Evolutionary conservation across 2,113 vertebrate genomes (phyloP).

Genomic region (Collichthys lucidus): DNA sequence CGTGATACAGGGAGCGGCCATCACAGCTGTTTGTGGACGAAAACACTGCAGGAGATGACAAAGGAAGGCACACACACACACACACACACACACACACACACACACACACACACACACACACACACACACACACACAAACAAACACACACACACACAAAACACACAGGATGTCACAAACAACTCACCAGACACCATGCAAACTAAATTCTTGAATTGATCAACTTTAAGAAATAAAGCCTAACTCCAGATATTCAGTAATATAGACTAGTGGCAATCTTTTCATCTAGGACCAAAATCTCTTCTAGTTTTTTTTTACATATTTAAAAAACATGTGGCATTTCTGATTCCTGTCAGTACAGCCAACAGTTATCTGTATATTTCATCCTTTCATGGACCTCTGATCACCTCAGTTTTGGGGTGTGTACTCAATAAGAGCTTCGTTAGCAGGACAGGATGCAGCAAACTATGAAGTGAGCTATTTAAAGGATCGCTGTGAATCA

Average conservation of each 20-base stretch:
- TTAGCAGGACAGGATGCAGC: conserved; percentile 4
- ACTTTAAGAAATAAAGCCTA: too few species aligned
- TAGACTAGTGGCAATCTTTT: not conserved
- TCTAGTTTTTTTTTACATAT: not conserved
- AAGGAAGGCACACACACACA: conserved; percentile 56
- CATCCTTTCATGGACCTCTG: not conserved
- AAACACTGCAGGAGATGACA: conserved; percentile 62
- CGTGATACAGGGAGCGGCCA: conserved; percentile 51
- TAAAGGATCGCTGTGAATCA: not conserved
- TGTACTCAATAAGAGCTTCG: not conserved
- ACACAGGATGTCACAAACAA: conserved; percentile 77
- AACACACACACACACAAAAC: too few species aligned
- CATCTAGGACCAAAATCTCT: not conserved
- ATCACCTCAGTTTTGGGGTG: not conserved
- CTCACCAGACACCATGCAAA: conserved; percentile 30
- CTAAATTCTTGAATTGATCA: not conserved
- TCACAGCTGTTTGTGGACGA: conserved; percentile 69
- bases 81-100: conserved; percentile 20
- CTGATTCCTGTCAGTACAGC: not conserved
- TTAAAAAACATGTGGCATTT: not conserved
- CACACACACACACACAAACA: too few species aligned
- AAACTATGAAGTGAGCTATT: conserved; percentile 17
- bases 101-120: too few species aligned
- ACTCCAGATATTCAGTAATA: not conserved
- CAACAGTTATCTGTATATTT: not conserved